Evolutionary conservation across 2,888 invertebrate species (phyloP), one percentile per base, ranked within the genome.

Genomic region (Amblyjoppa fuscipennis): DNA sequence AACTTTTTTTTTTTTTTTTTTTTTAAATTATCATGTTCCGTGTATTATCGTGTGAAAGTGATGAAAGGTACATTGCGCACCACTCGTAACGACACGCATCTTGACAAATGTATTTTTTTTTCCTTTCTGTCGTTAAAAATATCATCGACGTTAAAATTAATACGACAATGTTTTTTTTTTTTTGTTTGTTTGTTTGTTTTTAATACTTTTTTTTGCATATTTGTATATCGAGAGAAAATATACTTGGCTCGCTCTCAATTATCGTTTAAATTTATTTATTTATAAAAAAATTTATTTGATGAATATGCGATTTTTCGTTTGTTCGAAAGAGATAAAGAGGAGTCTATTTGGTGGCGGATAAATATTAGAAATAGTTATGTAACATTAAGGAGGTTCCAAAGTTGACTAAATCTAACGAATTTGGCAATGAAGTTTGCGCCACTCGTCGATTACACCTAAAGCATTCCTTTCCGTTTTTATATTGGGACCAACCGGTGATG

Each of bases 151-250:
- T 59, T 56, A 51, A 34, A 66, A 20, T 78, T 34, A 68, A 71
- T 56, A 66, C 59, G 45, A 79, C 59, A 61, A 70, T 41, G 9
- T 61, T 61, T 70, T 59, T 49, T 70, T 59, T 49, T 45, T 13
- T 45, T 49, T 61, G 61, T 59, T 49, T 20, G 20, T 20, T 45
- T 13, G 13, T 49, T 49, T 49, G 45, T 41, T 41, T 41, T 51
- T 41, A 81, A 71, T 51, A 56, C 69, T 34, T 13, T 66, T 34
- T 69, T 66, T 34, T 69, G 34, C 68, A 16, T 59, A 41, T 34
- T 28, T 59, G 75, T 59, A 75, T 81, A 75, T 75, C 75, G 66
- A 81, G 68, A 69, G 74, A 81, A 81, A 81, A 81, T 81, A 75
- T 34, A 79, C 61, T 51, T 73, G 64, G 73, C 53, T 68, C 64